phyloP scores from a whole-genome alignment of 2,113 vertebrate genomes.

The Notechis scutatus region DNA sequence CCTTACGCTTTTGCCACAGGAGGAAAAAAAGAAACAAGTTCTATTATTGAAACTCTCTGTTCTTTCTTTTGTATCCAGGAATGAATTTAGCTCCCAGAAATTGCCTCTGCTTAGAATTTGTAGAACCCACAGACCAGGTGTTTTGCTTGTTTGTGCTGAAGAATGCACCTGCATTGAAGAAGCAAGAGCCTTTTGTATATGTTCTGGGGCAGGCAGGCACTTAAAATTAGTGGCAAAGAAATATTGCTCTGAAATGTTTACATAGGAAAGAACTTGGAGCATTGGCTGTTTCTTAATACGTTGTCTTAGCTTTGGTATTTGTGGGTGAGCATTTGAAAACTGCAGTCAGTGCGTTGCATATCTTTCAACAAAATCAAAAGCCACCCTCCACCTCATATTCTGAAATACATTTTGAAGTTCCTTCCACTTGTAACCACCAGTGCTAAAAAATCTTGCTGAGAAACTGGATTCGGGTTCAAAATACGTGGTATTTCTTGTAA shows the following conservation, averaged over 20 bases:
- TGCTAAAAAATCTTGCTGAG: constrained; percentile 55
- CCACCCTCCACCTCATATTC: constrained; percentile 17
- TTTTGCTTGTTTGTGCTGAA: constrained; percentile 52
- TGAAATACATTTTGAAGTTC: constrained; percentile 58
- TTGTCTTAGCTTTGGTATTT: constrained; percentile 38
- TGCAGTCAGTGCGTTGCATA: not conserved
- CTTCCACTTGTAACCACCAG: constrained; percentile 42
- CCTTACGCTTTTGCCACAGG: not conserved
- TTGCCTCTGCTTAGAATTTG: constrained; percentile 48
- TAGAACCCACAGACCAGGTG: constrained; percentile 32
- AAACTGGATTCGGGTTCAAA: constrained; percentile 57
- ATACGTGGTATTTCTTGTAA: constrained; percentile 43
- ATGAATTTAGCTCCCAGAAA: constrained; percentile 31
- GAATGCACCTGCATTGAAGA: constrained; percentile 71
- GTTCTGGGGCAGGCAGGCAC: constrained; percentile 57
- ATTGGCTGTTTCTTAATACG: constrained; percentile 57
- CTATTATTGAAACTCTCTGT: constrained; percentile 11
- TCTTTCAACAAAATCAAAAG: constrained; percentile 33
- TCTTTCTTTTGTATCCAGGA: not conserved
- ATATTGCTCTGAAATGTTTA: constrained; percentile 62
- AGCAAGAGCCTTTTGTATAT: constrained; percentile 45
- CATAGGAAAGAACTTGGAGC: constrained; percentile 56
- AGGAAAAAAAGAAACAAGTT: accelerated
- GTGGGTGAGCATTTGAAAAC: constrained; percentile 33
- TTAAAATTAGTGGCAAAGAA: constrained; percentile 64